Evolutionary conservation across 2,888 invertebrate genomes (phyloP), one percentile per base, ranked within the genome.

Genomic region (Acleris cristana): DNA sequence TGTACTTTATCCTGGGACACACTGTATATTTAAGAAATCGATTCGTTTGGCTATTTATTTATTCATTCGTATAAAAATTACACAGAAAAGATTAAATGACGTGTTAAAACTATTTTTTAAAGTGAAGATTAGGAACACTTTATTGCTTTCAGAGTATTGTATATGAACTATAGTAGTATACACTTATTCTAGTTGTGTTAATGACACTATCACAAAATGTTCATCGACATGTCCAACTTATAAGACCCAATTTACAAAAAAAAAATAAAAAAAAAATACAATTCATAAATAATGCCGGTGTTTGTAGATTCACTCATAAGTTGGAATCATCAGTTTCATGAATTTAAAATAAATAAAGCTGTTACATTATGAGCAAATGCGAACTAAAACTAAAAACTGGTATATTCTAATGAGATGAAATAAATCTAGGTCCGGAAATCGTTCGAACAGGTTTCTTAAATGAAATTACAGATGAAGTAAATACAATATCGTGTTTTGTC

Each of bases 81-180:
- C 26, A 26, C 26, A 26, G 2, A 26, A 26, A 26, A 26, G 26
- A 26, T 6, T 6, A 26, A 26, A 26, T 7, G 7, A 26, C 8
- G 7, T 7, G 34, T 34, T 34, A 10, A 34, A 12, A 34, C 10
- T 34, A 34, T 10, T 34, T 30, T 10, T 10, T 0, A 34, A 34
- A 34, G 34, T 54, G 55, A 52, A 49, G 40, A 26, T 51, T 66
- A 72, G 70, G 69, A 72, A 70, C 52, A 58, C 69, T n/a, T 68
- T 71, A 72, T 71, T 72, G 71, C 67, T 71, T 71, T 65, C 51
- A 19, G 62, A 55, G 56, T 69, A 58, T 60, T 58, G 45, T 45
- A 64, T 58, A 68, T 48, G 48, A 18, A 48, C 48, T 48, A 48
- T 48, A 48, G 48, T 48, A 6, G 8, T 48, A 45, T 34, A 54